Evolutionary conservation across 2,888 invertebrate genomes (phyloP).

Genomic region (Xestia ashworthii): DNA sequence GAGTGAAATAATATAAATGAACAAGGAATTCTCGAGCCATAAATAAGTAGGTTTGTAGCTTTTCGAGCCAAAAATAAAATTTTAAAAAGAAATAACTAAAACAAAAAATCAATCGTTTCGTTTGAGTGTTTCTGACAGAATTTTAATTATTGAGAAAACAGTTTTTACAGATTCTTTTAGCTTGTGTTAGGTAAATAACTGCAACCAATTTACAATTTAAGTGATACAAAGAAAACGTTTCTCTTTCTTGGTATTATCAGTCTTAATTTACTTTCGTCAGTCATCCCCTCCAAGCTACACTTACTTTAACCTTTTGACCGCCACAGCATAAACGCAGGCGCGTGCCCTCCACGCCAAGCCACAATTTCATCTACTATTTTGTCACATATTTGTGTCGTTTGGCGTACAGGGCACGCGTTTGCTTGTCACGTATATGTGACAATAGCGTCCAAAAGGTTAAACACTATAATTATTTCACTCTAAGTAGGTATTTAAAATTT

Average conservation of each 20-base stretch:
- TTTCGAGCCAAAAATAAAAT: background rate
- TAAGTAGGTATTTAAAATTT: conserved; percentile 71
- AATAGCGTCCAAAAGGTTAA: too few species aligned
- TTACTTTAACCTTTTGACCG: too few species aligned
- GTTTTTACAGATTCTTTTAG: background rate
- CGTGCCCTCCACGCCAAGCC: too few species aligned
- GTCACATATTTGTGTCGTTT: too few species aligned
- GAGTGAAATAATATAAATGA: conserved; percentile 51
- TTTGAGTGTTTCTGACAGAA: background rate
- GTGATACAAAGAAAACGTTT: conserved; percentile 15
- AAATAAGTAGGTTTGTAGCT: conserved; percentile 19
- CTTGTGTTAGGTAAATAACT: background rate
- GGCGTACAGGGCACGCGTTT: too few species aligned
- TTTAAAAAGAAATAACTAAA: background rate
- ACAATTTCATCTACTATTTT: too few species aligned
- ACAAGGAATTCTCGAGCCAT: background rate
- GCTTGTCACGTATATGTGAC: too few species aligned
- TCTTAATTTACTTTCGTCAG: conserved; percentile 69
- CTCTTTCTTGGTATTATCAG: conserved; percentile 49
- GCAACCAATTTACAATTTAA: conserved; percentile 16
- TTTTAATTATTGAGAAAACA: conserved; percentile 8
- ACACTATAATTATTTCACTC: conserved; percentile 67
- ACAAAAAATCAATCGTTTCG: background rate
- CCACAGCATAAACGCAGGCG: too few species aligned
- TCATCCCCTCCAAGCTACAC: conserved; percentile 70